These are phyloP conservation scores for Schizothorax lantsangensis DNA, from an alignment of 2,797 vertebrate genomes.

Conservation along the genomic window DNA sequence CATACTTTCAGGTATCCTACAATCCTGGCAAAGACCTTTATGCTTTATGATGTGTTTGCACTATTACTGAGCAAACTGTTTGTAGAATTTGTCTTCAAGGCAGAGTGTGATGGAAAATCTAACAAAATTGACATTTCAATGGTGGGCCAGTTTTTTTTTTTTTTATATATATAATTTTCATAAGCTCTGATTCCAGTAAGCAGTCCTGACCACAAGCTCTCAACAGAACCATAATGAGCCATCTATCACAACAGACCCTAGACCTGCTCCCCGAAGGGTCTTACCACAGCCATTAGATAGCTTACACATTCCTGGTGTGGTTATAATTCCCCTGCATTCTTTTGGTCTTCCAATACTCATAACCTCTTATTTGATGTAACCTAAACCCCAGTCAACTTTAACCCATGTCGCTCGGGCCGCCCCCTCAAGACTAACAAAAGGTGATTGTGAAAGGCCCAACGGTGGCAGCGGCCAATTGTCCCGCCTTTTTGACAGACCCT, in stretches of 20 bases:
- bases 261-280: conserved; percentile 31
- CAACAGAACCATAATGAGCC: conserved; percentile 1
- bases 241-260: conserved; percentile 41
- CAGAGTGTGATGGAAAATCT: neutral
- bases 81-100: conserved; percentile 17
- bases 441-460: conserved; percentile 84
- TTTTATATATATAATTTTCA: neutral
- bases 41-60: neutral
- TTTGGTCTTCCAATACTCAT: conserved; percentile 74
- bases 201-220: conserved; percentile 21
- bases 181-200: conserved; percentile 27
- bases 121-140: neutral
- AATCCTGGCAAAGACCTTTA: neutral
- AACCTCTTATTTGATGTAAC: conserved; percentile 87
- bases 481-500: neutral
- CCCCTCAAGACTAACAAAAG: conserved; percentile 75
- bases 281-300: conserved; percentile 72
- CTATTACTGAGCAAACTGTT: neutral
- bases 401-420: conserved; percentile 70
- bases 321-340: conserved; percentile 78
- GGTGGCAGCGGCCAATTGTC: conserved; percentile 69
- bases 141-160: neutral
- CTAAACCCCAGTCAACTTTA: conserved; percentile 83
- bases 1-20: neutral
- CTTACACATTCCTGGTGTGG: conserved; percentile 79